phyloP scores from a whole-genome alignment of 2,113 vertebrate genomes.

The Ancistrus triradiatus region DNA sequence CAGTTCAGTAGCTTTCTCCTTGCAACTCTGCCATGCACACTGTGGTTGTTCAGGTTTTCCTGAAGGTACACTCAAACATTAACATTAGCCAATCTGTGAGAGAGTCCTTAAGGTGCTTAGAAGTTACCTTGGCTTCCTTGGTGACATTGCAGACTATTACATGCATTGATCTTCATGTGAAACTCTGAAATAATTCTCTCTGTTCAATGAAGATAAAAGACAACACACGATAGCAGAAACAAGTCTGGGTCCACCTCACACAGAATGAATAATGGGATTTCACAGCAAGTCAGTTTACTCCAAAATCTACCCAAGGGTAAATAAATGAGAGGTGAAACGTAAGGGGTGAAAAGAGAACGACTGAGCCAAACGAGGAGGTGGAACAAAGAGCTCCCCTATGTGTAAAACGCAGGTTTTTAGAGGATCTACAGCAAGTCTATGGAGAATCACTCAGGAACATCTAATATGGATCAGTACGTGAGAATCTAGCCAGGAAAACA shows the following conservation, averaged over 20 bases:
- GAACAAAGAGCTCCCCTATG: conserved; percentile 8
- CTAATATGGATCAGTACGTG: not conserved
- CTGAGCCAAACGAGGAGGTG: not conserved
- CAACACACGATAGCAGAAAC: conserved; percentile 12
- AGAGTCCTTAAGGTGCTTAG: too few relatives aligned
- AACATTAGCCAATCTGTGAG: too few relatives aligned
- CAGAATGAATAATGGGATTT: conserved; percentile 22
- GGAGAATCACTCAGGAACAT: conserved; percentile 1
- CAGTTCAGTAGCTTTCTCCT: too few relatives aligned
- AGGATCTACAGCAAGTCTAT: conserved; percentile 6
- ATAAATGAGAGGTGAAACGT: conserved; percentile 11
- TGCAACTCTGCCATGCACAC: too few relatives aligned
- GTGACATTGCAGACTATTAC: too few relatives aligned
- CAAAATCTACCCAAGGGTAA: conserved; percentile 6
- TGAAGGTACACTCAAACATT: too few relatives aligned
- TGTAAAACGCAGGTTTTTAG: conserved; percentile 1
- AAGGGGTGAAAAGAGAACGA: not conserved
- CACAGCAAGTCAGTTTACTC: conserved; percentile 18
- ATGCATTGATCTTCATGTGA: conserved; percentile 51
- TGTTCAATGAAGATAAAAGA: conserved; percentile 15
- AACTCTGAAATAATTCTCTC: conserved; percentile 38
- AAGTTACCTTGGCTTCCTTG: too few relatives aligned
- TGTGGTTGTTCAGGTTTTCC: too few relatives aligned
- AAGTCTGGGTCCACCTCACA: conserved; percentile 1
- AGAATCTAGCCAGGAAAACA: not conserved